phyloP scores from a whole-genome alignment of 1,140 invertebrate species.

The Lanistes nyassanus region DNA sequence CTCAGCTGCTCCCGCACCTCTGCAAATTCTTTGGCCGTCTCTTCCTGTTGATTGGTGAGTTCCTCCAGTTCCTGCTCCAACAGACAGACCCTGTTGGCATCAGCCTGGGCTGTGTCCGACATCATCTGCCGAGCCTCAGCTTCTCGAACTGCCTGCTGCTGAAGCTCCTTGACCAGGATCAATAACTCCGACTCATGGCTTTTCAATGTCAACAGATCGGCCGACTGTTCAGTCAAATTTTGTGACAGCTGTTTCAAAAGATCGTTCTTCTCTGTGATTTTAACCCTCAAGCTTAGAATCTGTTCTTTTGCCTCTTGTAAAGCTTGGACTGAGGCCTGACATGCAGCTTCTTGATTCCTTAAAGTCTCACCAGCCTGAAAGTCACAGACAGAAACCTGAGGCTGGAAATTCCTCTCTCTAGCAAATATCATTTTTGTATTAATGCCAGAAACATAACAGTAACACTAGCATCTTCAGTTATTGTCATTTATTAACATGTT shows the following conservation, averaged over 20 bases:
- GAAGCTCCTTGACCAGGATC: not conserved
- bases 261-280: conserved; percentile 44
- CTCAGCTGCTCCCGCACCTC: conserved; percentile 17
- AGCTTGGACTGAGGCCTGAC: conserved; percentile 40
- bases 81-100: not conserved
- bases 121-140: not conserved
- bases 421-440: not conserved
- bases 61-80: conserved; percentile 23
- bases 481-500: no score
- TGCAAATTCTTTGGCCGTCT: not conserved
- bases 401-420: not conserved
- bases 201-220: conserved; percentile 8
- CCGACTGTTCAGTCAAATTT: conserved; percentile 25
- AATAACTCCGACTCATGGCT: conserved; percentile 10
- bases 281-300: conserved; percentile 42
- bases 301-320: conserved; percentile 49
- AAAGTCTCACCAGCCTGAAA: conserved; percentile 53
- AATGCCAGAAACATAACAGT: no score
- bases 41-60: conserved; percentile 7
- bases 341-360: conserved; percentile 42
- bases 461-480: no score
- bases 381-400: conserved; percentile 9
- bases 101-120: conserved; percentile 1
- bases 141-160: not conserved
- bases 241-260: conserved; percentile 42